Evolutionary conservation across 2,113 vertebrate species (phyloP), one percentile per base, ranked within the genome.

Genomic region (Bubo bubo): DNA sequence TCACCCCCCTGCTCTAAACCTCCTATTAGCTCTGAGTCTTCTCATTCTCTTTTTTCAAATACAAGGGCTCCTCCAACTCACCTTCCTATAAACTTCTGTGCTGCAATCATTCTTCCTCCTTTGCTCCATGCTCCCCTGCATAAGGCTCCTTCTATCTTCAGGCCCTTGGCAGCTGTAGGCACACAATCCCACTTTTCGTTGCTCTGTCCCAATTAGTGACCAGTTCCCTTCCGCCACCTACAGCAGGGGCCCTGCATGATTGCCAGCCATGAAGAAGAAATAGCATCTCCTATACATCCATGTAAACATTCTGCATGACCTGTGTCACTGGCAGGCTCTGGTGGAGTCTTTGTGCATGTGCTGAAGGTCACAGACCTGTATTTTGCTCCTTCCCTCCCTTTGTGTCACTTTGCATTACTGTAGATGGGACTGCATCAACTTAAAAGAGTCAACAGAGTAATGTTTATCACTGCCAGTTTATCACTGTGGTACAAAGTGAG

Each of bases 391-490:
- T 86, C 30, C 14, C n/a, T 34, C 37, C 13, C 23, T 35, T 76
- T 67, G 17, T 50, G 43, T 14, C 50, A 56, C 49, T 93, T 70
- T 74, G 47, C 35, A 24, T 58, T 64, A 64, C 43, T 56, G 32
- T n/a, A 75, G 30, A 39, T 60, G 27, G 68, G 49, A 43, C 47
- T 71, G 37, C n/a, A 77, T 41, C 64, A 84, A 14, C 39, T 68
- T 74, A 3, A 27, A 43, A 74, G 56, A 58, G 64, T 35, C 21
- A 35, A 3, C 16, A 88, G 43, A 86, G 45, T 58, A 53, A 71
- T 0, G 0, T n/a, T n/a, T 45, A 53, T 23, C 49, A n/a, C 52
- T 58, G 43, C 11, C 72, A 47, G 50, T 62, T 92, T 49, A 53
- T 72, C 62, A 27, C 26, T 4, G 0, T 8, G 35, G 34, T 22